phyloP scores from a whole-genome alignment of 2,797 vertebrate genomes.

The Fistularia tabacaria region DNA sequence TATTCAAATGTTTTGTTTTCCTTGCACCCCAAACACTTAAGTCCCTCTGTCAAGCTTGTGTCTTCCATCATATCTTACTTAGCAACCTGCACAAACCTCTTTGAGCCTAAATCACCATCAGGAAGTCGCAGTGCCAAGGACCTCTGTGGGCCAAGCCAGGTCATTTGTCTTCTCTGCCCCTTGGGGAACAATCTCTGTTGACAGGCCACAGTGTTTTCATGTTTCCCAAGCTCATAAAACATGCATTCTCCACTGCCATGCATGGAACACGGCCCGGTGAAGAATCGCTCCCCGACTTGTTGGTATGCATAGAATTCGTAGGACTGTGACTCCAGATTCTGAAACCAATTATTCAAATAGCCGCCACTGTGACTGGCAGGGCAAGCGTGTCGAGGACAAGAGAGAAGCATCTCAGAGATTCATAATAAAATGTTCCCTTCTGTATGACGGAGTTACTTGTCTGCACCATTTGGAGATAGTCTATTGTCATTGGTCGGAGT shows the following conservation, averaged over 20 bases:
- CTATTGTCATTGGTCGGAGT: conserved; percentile 32
- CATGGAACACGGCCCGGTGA: conserved; percentile 22
- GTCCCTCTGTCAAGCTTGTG: no score
- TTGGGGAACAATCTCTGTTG: conserved; percentile 18
- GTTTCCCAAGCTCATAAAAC: conserved; percentile 55
- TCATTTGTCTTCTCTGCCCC: conserved; percentile 18
- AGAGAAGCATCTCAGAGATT: conserved; percentile 39
- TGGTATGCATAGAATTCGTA: conserved; percentile 66
- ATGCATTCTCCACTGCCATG: conserved; percentile 41
- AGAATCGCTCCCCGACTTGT: conserved; percentile 55
- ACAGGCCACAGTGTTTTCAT: conserved; percentile 39
- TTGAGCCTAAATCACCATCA: conserved; percentile 4
- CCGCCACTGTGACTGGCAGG: conserved; percentile 50
- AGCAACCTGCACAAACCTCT: conserved; percentile 4
- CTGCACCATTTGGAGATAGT: conserved; percentile 23
- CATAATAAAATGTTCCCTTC: conserved; percentile 41
- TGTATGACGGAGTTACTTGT: conserved; percentile 29
- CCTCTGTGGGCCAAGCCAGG: background rate
- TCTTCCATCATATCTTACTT: no score
- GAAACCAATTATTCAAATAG: conserved; percentile 73
- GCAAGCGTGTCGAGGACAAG: conserved; percentile 59
- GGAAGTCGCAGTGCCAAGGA: conserved; percentile 4
- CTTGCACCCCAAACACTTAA: no score
- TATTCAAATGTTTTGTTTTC: no score
- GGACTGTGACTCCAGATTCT: conserved; percentile 60